Evolutionary conservation across 1,140 invertebrate genomes (phyloP).

Genomic region (Manduca sexta): DNA sequence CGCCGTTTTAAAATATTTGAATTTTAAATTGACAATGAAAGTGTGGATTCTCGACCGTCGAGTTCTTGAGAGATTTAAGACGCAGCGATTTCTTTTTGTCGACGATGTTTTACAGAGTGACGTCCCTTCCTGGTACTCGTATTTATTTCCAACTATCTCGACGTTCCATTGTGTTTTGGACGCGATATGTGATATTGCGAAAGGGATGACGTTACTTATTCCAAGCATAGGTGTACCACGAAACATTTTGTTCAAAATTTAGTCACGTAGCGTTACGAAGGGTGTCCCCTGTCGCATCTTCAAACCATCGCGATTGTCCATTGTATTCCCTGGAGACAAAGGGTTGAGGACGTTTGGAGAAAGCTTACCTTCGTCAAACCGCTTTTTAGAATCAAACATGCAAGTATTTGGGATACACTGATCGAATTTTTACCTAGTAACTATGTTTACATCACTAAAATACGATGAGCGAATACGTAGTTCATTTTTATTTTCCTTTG

Average conservation of each 20-base stretch:
- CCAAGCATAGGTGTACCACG: constrained; percentile 45
- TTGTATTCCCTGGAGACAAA: constrained; percentile 67
- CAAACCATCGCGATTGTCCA: constrained; percentile 63
- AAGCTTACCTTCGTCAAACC: constrained; percentile 64
- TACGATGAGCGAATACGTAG: no score
- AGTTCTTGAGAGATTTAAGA: not conserved
- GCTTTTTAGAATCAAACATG: constrained; percentile 55
- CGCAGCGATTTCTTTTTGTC: no score
- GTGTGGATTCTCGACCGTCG: not conserved
- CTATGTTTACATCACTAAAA: no score
- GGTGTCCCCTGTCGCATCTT: constrained; percentile 64
- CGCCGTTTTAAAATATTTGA: constrained; percentile 1
- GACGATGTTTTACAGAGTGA: no score
- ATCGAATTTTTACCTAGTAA: no score
- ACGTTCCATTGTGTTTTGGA: not conserved
- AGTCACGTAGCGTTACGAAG: constrained; percentile 58
- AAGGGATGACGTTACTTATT: constrained; percentile 62
- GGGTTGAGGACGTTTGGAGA: constrained; percentile 51
- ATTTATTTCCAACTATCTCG: no score
- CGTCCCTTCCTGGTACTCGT: no score
- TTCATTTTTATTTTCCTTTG: no score
- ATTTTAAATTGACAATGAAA: not conserved
- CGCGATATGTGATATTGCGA: not conserved
- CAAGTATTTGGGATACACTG: constrained; percentile 56
- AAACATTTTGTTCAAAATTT: constrained; percentile 68